Evolutionary conservation across 2,888 invertebrate genomes (phyloP), one percentile per base, ranked within the genome.

Genomic region (Andrena camellia): DNA sequence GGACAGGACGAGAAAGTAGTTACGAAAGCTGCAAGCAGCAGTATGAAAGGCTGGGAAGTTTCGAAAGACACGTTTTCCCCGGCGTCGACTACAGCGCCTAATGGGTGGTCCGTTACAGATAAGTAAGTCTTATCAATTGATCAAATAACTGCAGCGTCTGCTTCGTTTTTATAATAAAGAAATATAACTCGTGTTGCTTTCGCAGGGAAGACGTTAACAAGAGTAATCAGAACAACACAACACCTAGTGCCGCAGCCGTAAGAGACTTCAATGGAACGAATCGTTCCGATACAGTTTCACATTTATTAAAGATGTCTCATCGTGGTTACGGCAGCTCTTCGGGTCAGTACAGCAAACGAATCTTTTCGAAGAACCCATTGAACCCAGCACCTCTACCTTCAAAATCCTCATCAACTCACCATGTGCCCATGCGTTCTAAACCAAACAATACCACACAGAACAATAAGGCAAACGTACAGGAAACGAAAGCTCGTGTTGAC

Each of bases 291-390:
- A 94, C 95, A 0, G 95, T 96, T 78, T 95, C 95, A 5, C 96
- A 97, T 86, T 94, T 98, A 86, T 95, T 96, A 85, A 96, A 96
- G 83, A 95, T 96, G 91, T 97, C 97, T 7, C 96, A 97, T 93
- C 96, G 96, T 67, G 97, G 97, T 2, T 98, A 97, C 93, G 97
- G 97, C 31, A 92, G 89, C 80, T 86, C 91, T 23, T 91, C 92
- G 77, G 94, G 94, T 94, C 88, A 84, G 85, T 84, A 84, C 59
- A 75, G 29, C 48, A 74, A 83, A 77, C 62, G 54, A 83, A 82
- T 66, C 59, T 23, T 69, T 42, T 70, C 29, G 60, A 66, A 57
- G 73, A 74, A 73, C 13, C 69, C 52, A 71, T 54, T 52, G 80
- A 81, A 69, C 20, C 68, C 80, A 69, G 69, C 68, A 50, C 35